These are phyloP conservation scores for Drosophila ercepeae DNA, from an alignment of 1,140 invertebrate genomes.

Conservation along the genomic window DNA sequence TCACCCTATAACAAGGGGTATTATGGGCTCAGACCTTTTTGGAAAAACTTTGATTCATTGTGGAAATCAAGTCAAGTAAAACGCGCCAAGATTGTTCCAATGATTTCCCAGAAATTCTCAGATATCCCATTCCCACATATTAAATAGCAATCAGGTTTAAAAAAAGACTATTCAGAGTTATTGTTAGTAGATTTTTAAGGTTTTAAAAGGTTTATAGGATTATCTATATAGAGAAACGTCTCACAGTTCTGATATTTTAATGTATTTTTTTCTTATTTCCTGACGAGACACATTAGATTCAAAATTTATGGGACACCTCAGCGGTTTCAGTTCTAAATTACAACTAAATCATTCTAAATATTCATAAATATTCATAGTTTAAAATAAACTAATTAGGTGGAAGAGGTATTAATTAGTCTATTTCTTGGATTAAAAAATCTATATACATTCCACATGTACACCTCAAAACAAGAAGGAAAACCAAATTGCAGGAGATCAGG, in stretches of 20 bases:
- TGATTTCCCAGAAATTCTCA: slow-evolving; percentile 10
- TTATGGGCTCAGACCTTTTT: neutral
- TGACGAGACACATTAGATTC: neutral
- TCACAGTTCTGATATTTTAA: neutral
- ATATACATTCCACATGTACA: slow-evolving; percentile 34
- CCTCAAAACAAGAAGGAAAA: neutral
- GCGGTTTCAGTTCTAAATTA: no score
- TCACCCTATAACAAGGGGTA: slow-evolving; percentile 10
- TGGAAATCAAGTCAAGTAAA: neutral
- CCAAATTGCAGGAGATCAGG: neutral
- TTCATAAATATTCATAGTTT: no score
- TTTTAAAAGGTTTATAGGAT: no score
- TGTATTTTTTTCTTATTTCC: neutral
- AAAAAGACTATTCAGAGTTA: no score
- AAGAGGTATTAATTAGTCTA: slow-evolving; percentile 21
- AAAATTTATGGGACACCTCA: neutral
- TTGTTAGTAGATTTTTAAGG: no score
- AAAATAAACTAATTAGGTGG: neutral
- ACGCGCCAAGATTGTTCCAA: neutral
- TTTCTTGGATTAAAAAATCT: neutral
- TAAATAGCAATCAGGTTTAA: neutral
- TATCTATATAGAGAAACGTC: no score
- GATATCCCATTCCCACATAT: neutral
- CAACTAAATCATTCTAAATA: no score
- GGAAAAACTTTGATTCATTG: neutral